These are phyloP conservation scores for Tapirus terrestris DNA, from an alignment of 2,113 vertebrate genomes.

Conservation along the genomic window DNA sequence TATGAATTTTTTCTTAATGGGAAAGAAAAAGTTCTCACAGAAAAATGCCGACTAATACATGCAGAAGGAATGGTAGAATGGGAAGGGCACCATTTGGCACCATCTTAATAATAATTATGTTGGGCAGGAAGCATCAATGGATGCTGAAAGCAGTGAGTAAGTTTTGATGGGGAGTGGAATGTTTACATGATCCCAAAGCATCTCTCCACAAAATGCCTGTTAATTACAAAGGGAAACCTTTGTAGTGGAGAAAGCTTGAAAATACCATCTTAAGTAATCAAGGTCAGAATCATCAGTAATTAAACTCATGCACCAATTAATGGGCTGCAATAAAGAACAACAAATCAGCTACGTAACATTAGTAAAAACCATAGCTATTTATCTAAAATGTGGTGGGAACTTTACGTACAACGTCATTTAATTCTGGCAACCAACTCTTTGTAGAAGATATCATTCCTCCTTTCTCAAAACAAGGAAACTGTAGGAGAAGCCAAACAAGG, in stretches of 20 bases:
- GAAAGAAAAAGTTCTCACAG: neutral
- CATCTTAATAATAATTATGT: neutral
- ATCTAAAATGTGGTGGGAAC: neutral
- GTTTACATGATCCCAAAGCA: neutral
- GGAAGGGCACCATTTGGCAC: neutral
- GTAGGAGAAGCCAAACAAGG: neutral
- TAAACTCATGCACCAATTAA: neutral
- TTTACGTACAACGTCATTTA: neutral
- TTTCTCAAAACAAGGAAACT: constrained; percentile 4
- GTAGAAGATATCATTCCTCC: neutral
- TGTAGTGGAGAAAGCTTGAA: neutral
- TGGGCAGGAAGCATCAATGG: neutral
- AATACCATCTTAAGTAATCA: neutral
- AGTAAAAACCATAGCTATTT: neutral
- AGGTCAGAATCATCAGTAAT: neutral
- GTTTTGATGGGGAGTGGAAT: neutral
- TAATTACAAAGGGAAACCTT: neutral
- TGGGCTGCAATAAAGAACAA: neutral
- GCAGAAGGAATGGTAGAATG: neutral
- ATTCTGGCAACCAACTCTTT: neutral
- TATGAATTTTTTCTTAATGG: neutral
- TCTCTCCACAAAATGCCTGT: neutral
- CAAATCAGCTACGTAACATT: neutral
- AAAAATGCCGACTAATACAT: neutral
- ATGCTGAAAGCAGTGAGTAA: neutral